phyloP scores from a whole-genome alignment of 2,113 vertebrate species.

The cattle (Bos taurus) region DNA sequence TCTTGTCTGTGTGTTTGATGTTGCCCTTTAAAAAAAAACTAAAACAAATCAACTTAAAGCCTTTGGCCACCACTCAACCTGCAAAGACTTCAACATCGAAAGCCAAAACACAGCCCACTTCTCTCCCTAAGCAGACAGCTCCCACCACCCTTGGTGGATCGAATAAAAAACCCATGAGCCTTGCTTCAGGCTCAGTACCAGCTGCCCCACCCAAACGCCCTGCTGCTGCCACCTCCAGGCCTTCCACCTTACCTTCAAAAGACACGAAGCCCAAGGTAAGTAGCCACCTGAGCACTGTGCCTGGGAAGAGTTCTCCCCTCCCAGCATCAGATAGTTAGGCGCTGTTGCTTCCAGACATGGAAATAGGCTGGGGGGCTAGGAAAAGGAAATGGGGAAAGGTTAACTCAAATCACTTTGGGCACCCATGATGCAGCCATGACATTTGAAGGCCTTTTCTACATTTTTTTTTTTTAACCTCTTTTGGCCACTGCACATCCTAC shows the following conservation, averaged over 20 bases:
- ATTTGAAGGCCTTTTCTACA: neutral
- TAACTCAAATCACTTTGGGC: neutral
- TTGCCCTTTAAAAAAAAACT: slow-evolving; percentile 65
- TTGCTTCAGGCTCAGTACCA: slow-evolving; percentile 73
- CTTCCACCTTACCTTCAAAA: slow-evolving; percentile 78
- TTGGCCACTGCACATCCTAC: neutral
- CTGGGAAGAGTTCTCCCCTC: neutral
- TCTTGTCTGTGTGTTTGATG: slow-evolving; percentile 71
- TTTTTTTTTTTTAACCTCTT: neutral
- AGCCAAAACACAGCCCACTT: slow-evolving; percentile 75
- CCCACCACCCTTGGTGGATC: slow-evolving; percentile 76
- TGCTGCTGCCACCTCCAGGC: slow-evolving; percentile 56
- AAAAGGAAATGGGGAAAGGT: too few species aligned
- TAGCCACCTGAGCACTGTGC: fast-evolving
- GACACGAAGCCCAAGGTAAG: slow-evolving; percentile 91
- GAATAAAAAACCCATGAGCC: slow-evolving; percentile 87
- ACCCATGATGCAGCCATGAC: neutral
- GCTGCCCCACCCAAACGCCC: slow-evolving; percentile 80
- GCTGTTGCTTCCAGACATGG: neutral
- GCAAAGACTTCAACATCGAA: slow-evolving; percentile 83
- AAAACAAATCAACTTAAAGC: slow-evolving; percentile 79
- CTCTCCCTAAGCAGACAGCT: slow-evolving; percentile 82
- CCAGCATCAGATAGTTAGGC: neutral
- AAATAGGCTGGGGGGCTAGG: neutral
- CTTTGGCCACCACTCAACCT: slow-evolving; percentile 74